Evolutionary conservation across 2,797 vertebrate genomes (phyloP), one percentile per base, ranked within the genome.

Genomic region (Acrossocheilus wenchowensis): DNA sequence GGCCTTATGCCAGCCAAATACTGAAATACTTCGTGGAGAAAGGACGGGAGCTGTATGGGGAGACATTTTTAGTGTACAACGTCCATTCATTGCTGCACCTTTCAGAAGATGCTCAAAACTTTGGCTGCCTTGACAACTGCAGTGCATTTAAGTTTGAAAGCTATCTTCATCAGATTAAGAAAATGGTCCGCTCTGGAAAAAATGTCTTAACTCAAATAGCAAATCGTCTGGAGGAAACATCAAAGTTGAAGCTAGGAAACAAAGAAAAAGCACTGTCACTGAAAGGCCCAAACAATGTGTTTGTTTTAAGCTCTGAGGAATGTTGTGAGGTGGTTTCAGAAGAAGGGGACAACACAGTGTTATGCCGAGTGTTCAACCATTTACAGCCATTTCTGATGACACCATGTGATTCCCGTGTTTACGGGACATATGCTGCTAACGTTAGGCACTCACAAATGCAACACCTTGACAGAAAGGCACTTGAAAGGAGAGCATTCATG

Each of bases 211-310:
- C 26, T 26, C 26, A 26, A 26, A 26, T 26, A 26, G 50, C 50
- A 52, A 86, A 80, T 66, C 60, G 5, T 52, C 50, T 86, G 5
- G 21, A 81, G 41, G 84, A 86, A 60, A 54, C 45, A 71, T 72
- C 48, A 19, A 72, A 73, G 36, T 4, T 5, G 0, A 71, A 82
- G 30, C 0, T 41, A 15, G 21, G 0, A 71, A 71, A n/a, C 19
- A 39, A 34, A 1, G 11, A n/a, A 69, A 82, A 52, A 7, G 17
- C 11, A 1, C 3, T 52, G 15, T 66, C 64, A 71, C 14, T 71
- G 5, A 82, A 50, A 15, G 1, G 26, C 15, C 80, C 43, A 8
- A 82, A 82, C 80, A 36, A 77, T 36, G 50, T 4, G 9, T 78
- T 78, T n/a, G 30, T 77, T 1, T 39, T 78, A 57, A 57, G 52